Evolutionary conservation across 2,797 vertebrate species (phyloP), one percentile per base, ranked within the genome.

Genomic region (Pseudochaenichthys georgianus): DNA sequence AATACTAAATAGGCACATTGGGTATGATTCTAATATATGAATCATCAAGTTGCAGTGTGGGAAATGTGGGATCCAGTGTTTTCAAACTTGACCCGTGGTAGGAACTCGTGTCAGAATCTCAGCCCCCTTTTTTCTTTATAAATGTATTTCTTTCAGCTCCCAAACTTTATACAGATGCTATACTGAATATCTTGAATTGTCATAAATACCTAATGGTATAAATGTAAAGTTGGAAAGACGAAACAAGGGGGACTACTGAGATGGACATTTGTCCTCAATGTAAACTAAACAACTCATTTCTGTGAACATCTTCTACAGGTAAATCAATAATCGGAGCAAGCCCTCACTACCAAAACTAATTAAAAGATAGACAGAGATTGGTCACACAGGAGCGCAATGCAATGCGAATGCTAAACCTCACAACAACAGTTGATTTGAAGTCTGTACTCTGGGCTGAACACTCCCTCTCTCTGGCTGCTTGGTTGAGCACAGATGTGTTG

Each of bases 401-500:
- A 46, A 41, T 45, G 23, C 19, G 51, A 66, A 50, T 19, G 4
- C 51, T 57, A 13, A 62, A 53, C 28, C 5, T 45, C 5, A 9
- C 13, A 62, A 52, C 11, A 16, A 15, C 52, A 51, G 50, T 19
- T 45, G 34, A 60, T 77, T 10, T 72, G 42, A 70, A n/a, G 42
- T 54, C 13, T 64, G 52, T 10, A 9, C 43, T 54, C 19, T 54
- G 50, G 5, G 17, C 9, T 11, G 16, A 19, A 21, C 19, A 17
- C 15, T 66, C n/a, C 2, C 66, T 42, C 42, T 23, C 41, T 77
- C 42, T 13, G 11, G 23, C 62, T 23, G 46, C 61, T 23, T 60
- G 28, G 21, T 13, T 53, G 17, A 62, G 55, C 66, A 31, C 63
- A 72, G 63, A 61, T 75, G 73, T 70, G 48, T 57, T 3, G 50